Percentiles rank a stretch among this genome's conserved stretches.
Evolutionary conservation across 37 sponge, comb jelly and placozoan genomes (phyloP).

Genomic region (Geodia barretti): DNA sequence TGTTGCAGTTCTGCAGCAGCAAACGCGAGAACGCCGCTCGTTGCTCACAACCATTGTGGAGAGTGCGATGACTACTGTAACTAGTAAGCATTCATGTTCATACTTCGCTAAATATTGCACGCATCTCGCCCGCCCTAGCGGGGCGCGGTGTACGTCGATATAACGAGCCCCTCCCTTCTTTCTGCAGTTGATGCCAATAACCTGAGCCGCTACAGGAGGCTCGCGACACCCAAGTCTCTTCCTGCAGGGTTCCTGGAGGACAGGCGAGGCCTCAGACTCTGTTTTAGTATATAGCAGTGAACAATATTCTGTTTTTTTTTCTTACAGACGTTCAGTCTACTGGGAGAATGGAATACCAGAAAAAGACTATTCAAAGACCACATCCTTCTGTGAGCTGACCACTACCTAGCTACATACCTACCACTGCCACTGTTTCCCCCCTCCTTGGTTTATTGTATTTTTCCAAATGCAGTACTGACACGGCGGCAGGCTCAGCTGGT

Average conservation of each 20-base stretch:
- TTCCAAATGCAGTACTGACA: constrained; percentile 56
- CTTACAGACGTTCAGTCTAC: constrained; percentile 79
- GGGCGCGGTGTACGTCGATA: too few species aligned
- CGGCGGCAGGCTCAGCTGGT: constrained; percentile 52
- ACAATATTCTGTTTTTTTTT: too few species aligned
- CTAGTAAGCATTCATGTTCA: too few species aligned
- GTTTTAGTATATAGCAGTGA: background rate
- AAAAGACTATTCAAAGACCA: constrained; percentile 75
- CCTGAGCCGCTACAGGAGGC: background rate
- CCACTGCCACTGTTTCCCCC: background rate
- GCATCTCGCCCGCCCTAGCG: too few species aligned
- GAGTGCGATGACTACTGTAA: too few species aligned
- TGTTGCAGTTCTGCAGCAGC: too few species aligned
- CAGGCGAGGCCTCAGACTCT: constrained; percentile 49
- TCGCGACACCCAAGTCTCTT: constrained; percentile 57
- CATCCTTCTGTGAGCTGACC: constrained; percentile 38
- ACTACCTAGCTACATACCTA: background rate
- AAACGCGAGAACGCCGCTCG: too few species aligned
- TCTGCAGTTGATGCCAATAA: background rate
- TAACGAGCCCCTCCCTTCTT: too few species aligned
- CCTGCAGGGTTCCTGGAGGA: constrained; percentile 79
- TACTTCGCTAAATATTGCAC: too few species aligned
- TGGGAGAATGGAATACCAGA: constrained; percentile 77
- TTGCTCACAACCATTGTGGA: too few species aligned
- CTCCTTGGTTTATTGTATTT: background rate